Evolutionary conservation across 2,113 vertebrate species (phyloP).

Genomic region (Pycnonotus jocosus): DNA sequence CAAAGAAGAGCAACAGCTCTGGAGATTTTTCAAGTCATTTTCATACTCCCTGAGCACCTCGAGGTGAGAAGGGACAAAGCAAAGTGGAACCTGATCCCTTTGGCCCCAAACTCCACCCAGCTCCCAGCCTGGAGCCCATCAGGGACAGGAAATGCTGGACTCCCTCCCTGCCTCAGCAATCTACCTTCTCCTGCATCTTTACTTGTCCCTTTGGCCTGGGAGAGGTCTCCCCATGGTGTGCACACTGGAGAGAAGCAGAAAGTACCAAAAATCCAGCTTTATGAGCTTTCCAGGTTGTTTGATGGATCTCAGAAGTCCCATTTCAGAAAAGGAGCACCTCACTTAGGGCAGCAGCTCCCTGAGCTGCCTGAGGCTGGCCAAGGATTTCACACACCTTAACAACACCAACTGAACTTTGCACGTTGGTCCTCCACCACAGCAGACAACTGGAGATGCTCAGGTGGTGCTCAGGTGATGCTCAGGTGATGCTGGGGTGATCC

Average conservation of each 20-base stretch:
- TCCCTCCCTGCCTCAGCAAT: background rate
- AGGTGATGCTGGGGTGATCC: background rate
- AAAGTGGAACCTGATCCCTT: background rate
- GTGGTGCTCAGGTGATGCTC: background rate
- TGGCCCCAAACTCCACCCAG: background rate
- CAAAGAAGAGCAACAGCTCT: background rate
- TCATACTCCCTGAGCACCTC: background rate
- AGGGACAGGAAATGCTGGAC: background rate
- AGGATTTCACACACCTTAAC: background rate
- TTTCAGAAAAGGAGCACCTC: background rate
- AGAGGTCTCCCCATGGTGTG: background rate
- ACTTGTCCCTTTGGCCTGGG: background rate
- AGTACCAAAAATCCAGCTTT: background rate
- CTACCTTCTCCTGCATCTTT: background rate
- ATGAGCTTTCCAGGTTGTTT: background rate
- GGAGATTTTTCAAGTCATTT: background rate
- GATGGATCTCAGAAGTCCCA: background rate
- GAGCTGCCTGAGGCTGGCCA: background rate
- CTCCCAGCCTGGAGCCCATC: background rate
- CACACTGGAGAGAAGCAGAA: background rate
- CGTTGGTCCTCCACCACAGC: accelerated
- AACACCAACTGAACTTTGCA: background rate
- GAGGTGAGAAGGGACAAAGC: background rate
- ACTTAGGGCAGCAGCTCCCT: background rate
- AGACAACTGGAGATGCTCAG: background rate